Conservation (phyloP, 2,888 invertebrate species). For the Eupithecia exiguata region DNA sequence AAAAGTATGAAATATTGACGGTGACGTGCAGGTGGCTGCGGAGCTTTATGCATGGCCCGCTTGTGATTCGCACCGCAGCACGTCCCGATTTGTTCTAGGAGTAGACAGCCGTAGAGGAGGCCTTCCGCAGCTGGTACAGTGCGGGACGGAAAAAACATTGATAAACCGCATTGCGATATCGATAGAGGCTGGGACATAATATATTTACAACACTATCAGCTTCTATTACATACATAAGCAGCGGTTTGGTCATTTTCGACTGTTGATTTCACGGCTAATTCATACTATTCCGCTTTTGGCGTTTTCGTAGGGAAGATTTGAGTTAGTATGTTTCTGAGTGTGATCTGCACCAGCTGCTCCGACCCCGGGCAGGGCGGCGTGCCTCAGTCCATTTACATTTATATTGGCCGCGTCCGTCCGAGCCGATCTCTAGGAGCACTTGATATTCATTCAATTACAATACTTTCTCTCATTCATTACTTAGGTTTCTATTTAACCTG, state of each 20-base stretch:
- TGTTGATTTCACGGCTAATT: neutral
- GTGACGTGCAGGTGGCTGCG: conserved; percentile 74
- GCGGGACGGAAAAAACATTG: neutral
- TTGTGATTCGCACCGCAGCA: conserved; percentile 75
- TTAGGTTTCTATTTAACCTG: neutral
- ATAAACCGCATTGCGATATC: neutral
- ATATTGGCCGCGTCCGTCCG: conserved; percentile 63
- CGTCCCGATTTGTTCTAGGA: conserved; percentile 63
- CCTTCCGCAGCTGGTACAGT: neutral
- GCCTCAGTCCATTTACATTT: conserved; percentile 80
- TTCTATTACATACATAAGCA: neutral
- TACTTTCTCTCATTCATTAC: conserved; percentile 6
- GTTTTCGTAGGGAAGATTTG: neutral
- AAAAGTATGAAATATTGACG: conserved; percentile 72
- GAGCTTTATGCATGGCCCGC: conserved; percentile 79
- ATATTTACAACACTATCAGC: neutral
- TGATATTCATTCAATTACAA: conserved; percentile 68
- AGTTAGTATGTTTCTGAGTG: neutral
- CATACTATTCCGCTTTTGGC: neutral
- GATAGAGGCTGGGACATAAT: neutral
- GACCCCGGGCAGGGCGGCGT: conserved; percentile 49
- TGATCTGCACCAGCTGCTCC: neutral
- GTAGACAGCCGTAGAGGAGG: conserved; percentile 23
- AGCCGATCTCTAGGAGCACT: conserved; percentile 46
- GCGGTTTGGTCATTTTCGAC: neutral